Evolutionary conservation across 2,113 vertebrate genomes (phyloP).

Genomic region (Loxodonta africana): DNA sequence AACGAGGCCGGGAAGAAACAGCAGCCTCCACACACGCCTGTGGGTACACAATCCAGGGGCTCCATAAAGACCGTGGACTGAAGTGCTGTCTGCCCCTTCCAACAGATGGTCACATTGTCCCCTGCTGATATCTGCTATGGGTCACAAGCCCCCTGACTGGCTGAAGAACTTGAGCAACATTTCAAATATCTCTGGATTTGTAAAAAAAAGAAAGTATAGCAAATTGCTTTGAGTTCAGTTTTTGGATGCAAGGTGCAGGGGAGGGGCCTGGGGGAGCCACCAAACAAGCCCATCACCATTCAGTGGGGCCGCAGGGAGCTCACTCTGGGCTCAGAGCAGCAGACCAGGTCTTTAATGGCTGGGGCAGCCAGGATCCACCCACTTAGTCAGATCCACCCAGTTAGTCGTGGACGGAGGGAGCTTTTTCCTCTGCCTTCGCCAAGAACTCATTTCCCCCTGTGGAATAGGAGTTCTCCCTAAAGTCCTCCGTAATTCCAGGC

Average conservation of each 20-base stretch:
- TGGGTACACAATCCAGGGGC: neutral
- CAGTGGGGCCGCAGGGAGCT: neutral
- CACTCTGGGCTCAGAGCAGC: neutral
- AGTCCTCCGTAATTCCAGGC: neutral
- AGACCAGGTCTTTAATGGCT: slow-evolving; percentile 17
- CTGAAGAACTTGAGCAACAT: slow-evolving; percentile 74
- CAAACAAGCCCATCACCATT: neutral
- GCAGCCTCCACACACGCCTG: neutral
- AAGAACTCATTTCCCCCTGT: slow-evolving; percentile 20
- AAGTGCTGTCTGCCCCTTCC: neutral
- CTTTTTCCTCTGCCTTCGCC: slow-evolving; percentile 59
- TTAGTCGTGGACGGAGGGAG: slow-evolving; percentile 12
- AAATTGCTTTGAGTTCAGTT: slow-evolving; percentile 43
- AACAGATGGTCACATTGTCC: neutral
- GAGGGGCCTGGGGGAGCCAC: accelerated
- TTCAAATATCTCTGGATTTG: slow-evolving; percentile 67
- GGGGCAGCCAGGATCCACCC: neutral
- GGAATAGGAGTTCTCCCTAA: slow-evolving; percentile 16
- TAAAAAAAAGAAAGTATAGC: neutral
- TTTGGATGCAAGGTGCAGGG: neutral
- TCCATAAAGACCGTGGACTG: neutral
- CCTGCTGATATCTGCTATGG: slow-evolving; percentile 60
- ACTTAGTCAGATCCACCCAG: neutral
- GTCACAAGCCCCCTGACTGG: slow-evolving; percentile 67
- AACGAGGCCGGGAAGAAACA: neutral